phyloP scores from a whole-genome alignment of 2,797 vertebrate species.

The Ceryle rudis region DNA sequence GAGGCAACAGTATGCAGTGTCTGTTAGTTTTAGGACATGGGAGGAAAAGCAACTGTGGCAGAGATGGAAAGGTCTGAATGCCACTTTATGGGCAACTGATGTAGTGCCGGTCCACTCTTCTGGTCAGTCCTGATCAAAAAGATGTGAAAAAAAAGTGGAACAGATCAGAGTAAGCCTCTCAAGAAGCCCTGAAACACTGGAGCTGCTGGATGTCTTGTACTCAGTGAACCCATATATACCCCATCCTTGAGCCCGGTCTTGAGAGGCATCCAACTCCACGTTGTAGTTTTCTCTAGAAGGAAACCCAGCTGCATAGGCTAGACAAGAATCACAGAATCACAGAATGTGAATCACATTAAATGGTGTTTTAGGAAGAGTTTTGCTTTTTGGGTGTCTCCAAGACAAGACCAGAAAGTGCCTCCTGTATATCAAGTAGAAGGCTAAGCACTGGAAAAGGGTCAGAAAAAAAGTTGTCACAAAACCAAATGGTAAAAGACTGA shows the following conservation, averaged over 20 bases:
- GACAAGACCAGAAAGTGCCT: background rate
- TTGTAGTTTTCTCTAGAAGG: background rate
- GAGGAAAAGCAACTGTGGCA: background rate
- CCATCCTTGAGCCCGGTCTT: background rate
- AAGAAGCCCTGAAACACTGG: background rate
- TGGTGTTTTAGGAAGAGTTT: background rate
- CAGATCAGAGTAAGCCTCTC: background rate
- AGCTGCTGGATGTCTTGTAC: background rate
- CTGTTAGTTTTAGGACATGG: background rate
- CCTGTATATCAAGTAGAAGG: background rate
- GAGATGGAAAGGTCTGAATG: background rate
- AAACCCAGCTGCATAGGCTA: background rate
- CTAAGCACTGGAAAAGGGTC: background rate
- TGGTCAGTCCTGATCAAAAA: background rate
- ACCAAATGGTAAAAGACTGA: background rate
- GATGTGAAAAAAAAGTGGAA: background rate
- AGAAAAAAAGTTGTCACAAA: background rate
- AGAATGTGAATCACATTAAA: background rate
- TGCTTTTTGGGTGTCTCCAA: background rate
- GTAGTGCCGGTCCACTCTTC: background rate
- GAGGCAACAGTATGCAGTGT: background rate
- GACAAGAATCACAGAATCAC: background rate
- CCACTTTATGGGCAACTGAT: background rate
- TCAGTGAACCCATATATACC: background rate
- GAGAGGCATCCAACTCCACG: background rate